phyloP scores from a whole-genome alignment of 2,888 invertebrate genomes.

The Cerastis leucographa region DNA sequence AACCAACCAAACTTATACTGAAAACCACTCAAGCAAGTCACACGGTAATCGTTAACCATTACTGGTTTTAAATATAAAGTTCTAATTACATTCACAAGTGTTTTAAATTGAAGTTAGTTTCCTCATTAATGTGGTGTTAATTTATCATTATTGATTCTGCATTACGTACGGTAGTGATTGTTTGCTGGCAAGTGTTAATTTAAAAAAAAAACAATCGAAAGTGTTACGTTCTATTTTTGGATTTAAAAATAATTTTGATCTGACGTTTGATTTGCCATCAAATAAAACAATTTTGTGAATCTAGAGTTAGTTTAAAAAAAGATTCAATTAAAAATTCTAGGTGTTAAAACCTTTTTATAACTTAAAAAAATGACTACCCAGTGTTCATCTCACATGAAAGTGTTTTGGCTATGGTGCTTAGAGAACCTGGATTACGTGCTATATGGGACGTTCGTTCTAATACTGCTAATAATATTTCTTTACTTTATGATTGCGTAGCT shows the following conservation, averaged over 20 bases:
- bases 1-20: conserved; percentile 37
- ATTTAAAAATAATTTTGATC: conserved; percentile 1
- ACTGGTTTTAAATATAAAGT: conserved; percentile 50
- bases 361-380: conserved; percentile 44
- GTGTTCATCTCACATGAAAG: conserved; percentile 56
- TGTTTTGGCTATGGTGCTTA: conserved; percentile 72
- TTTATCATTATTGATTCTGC: conserved; percentile 29
- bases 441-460: conserved; percentile 71
- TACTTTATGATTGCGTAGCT: conserved; percentile 75
- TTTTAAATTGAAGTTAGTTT: conserved; percentile 41
- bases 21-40: conserved; percentile 36
- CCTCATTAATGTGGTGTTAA: conserved; percentile 41
- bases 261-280: not conserved
- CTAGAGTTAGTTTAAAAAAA: not conserved
- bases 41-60: conserved; percentile 51
- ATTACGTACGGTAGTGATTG: conserved; percentile 13
- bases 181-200: conserved; percentile 25
- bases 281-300: not conserved
- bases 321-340: not conserved
- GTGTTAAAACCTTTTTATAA: not conserved
- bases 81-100: conserved; percentile 60
- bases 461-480: conserved; percentile 76
- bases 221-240: not conserved
- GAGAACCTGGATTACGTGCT: conserved; percentile 79
- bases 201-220: conserved; percentile 8